phyloP scores from a whole-genome alignment of 2,888 invertebrate species.

The Ormyrus thymus region DNA sequence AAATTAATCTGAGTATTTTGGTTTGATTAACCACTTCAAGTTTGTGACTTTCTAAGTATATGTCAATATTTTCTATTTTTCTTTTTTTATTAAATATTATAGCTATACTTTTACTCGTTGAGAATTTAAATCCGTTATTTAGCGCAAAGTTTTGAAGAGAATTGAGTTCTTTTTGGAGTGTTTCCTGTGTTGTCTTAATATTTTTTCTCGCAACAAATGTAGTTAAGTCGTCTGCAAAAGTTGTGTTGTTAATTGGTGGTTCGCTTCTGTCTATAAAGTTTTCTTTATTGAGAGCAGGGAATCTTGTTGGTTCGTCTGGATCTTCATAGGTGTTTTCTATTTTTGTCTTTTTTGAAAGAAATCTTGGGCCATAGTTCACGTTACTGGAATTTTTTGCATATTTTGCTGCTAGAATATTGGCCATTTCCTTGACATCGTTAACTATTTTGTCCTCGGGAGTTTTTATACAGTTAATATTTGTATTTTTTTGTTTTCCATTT shows the following conservation, averaged over 20 bases:
- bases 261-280: neutral
- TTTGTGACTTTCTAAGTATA: constrained; percentile 5
- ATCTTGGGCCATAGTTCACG: neutral
- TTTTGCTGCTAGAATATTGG: neutral
- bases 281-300: neutral
- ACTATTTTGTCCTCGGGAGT: neutral
- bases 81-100: constrained; percentile 1
- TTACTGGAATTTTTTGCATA: constrained; percentile 6
- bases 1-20: constrained; percentile 52
- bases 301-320: neutral
- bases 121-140: neutral
- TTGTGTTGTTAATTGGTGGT: neutral
- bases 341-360: neutral
- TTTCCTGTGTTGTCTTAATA: neutral
- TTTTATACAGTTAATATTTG: neutral
- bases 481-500: neutral
- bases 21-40: constrained; percentile 19
- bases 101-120: neutral
- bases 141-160: neutral
- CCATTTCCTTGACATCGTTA: neutral
- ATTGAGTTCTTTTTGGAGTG: neutral
- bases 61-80: neutral
- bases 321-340: neutral
- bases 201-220: neutral
- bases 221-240: neutral